These are phyloP conservation scores for Salmo trutta DNA, from an alignment of 2,797 vertebrate species.

Conservation along the genomic window DNA sequence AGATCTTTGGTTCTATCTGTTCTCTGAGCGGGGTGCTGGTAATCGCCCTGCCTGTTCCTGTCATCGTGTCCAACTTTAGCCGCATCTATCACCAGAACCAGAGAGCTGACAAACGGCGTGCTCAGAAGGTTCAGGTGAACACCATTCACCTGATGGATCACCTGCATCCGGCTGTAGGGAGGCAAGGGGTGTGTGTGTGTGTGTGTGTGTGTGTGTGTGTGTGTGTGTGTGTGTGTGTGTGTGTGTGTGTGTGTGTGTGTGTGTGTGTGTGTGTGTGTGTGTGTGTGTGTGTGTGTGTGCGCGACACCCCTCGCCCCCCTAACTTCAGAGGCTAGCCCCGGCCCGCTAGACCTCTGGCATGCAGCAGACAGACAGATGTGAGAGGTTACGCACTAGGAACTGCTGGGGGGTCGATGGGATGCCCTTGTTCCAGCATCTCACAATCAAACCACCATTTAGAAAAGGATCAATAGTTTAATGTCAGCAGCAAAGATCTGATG, in stretches of 20 bases:
- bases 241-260: too few relatives aligned
- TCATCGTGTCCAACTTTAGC: constrained; percentile 99
- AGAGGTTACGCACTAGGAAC: not conserved
- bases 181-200: constrained; percentile 7
- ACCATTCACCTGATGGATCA: constrained; percentile 24
- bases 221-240: constrained; percentile 12
- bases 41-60: constrained; percentile 94
- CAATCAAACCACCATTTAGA: constrained; percentile 23
- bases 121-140: constrained; percentile 87
- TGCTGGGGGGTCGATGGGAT: not conserved
- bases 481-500: constrained; percentile 16
- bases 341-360: constrained; percentile 40
- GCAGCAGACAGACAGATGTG: constrained; percentile 20
- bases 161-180: constrained; percentile 27
- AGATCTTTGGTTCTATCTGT: constrained; percentile 98
- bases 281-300: constrained; percentile 7
- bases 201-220: not conserved
- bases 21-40: constrained; percentile 97
- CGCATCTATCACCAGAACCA: constrained; percentile 99
- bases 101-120: constrained; percentile 91
- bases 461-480: constrained; percentile 34
- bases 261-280: constrained; percentile 2
- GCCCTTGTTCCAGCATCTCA: constrained; percentile 27
- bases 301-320: constrained; percentile 15
- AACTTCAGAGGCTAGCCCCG: not conserved